Conservation (phyloP, 2,797 vertebrate species). For the Pagetopsis macropterus region DNA sequence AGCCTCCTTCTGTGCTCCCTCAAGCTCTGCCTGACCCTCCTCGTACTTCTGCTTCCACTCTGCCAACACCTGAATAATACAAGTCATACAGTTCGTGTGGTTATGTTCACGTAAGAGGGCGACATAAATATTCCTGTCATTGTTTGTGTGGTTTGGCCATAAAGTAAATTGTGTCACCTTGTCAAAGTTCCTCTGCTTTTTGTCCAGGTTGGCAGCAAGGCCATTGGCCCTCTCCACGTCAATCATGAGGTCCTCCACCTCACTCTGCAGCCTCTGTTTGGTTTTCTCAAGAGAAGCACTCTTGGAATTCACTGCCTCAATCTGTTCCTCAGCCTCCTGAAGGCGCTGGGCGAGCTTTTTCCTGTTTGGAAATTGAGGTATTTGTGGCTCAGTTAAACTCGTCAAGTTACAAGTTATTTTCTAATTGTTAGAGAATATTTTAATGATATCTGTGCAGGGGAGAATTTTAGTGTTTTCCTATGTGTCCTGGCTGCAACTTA, state of each 20-base stretch:
- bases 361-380: conserved; percentile 56
- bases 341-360: conserved; percentile 89
- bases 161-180: conserved; percentile 58
- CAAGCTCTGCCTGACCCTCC: conserved; percentile 87
- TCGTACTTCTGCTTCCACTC: conserved; percentile 91
- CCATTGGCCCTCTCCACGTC: conserved; percentile 85
- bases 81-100: background rate
- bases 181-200: conserved; percentile 88
- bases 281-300: conserved; percentile 88
- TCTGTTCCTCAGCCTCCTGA: conserved; percentile 87
- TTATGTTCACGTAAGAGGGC: background rate
- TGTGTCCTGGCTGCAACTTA: too few relatives aligned
- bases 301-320: conserved; percentile 86
- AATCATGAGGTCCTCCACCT: conserved; percentile 89
- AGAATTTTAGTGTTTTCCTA: too few relatives aligned
- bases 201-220: conserved; percentile 82
- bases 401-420: too few relatives aligned
- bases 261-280: conserved; percentile 86
- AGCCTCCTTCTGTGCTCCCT: conserved; percentile 87
- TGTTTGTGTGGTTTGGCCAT: background rate
- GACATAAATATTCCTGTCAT: too few relatives aligned
- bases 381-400: too few relatives aligned
- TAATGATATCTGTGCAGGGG: too few relatives aligned
- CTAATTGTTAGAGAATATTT: too few relatives aligned
- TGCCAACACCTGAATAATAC: conserved; percentile 68